These are phyloP conservation scores for Artibeus jamaicensis DNA, from an alignment of 2,797 vertebrate species.

Conservation along the genomic window DNA sequence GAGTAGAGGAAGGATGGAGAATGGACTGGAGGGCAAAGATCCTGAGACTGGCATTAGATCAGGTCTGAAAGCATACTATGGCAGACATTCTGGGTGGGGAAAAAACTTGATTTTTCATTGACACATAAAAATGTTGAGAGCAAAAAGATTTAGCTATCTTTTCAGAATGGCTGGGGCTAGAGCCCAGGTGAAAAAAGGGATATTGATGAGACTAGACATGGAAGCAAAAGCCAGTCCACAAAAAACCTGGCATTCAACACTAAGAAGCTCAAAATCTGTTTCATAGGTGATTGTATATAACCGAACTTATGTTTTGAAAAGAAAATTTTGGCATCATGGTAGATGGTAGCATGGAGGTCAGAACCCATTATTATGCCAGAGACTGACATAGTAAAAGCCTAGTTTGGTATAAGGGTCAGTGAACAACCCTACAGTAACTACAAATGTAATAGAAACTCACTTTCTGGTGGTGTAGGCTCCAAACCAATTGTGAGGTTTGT, in stretches of 20 bases:
- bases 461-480: background rate
- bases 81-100: background rate
- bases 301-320: background rate
- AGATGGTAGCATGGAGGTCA: background rate
- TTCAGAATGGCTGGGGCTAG: background rate
- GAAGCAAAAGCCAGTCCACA: background rate
- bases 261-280: background rate
- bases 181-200: background rate
- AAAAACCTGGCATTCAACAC: background rate
- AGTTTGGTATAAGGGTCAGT: background rate
- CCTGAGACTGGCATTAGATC: background rate
- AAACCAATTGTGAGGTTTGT: background rate
- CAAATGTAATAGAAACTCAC: background rate
- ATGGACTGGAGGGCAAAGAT: background rate
- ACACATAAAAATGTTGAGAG: background rate
- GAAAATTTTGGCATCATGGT: background rate
- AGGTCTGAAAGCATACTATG: background rate
- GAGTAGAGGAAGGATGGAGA: background rate
- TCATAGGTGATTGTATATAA: background rate
- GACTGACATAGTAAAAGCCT: background rate
- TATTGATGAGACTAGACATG: background rate
- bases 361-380: background rate
- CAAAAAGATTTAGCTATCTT: background rate
- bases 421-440: background rate
- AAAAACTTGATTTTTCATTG: background rate